phyloP scores from a whole-genome alignment of 2,113 vertebrate genomes.

The Gallinago jamesoni region DNA sequence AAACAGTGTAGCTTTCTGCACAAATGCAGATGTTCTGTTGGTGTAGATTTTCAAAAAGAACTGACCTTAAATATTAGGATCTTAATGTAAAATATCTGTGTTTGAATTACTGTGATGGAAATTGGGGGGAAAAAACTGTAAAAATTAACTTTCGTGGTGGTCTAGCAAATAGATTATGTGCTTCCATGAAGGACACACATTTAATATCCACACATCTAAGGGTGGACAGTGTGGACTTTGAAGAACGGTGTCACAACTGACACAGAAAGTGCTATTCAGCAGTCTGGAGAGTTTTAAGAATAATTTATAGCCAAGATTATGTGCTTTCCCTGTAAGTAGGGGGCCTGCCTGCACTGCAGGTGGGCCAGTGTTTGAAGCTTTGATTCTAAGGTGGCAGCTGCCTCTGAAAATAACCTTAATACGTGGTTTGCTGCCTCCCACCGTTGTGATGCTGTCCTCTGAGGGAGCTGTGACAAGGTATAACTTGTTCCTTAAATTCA shows the following conservation, averaged over 20 bases:
- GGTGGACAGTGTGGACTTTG: not conserved
- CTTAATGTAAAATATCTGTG: not conserved
- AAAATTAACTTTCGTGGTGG: not conserved
- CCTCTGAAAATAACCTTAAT: not conserved
- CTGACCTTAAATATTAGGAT: not conserved
- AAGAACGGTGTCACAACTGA: not conserved
- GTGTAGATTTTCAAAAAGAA: not conserved
- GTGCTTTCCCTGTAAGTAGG: not conserved
- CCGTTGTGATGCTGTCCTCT: not conserved
- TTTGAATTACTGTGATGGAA: not conserved
- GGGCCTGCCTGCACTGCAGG: not conserved
- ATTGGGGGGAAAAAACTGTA: not conserved
- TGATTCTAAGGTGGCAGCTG: not conserved
- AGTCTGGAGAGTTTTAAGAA: not conserved
- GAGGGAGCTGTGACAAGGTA: not conserved
- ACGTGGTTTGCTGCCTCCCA: accelerated
- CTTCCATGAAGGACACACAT: not conserved
- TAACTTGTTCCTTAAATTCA: not conserved
- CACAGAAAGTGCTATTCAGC: not conserved
- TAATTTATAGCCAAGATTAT: not conserved
- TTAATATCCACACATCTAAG: not conserved
- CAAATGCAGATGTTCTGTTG: not conserved
- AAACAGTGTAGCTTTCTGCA: not conserved
- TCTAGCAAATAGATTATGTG: not conserved
- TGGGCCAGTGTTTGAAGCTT: not conserved